phyloP scores from a whole-genome alignment of 2,797 vertebrate species.

The Podarcis siculus region DNA sequence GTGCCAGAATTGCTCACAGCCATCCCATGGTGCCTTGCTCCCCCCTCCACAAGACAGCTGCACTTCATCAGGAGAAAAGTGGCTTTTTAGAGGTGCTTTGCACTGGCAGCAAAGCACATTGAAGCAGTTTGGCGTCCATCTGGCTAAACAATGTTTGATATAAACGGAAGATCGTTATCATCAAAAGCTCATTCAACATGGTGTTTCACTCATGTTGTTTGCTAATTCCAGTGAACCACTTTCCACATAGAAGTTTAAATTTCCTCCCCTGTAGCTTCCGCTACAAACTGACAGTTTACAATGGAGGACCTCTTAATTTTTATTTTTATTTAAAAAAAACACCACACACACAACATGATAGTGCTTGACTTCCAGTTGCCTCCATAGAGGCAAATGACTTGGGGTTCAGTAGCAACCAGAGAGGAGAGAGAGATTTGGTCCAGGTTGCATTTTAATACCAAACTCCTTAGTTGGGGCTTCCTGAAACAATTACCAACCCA shows the following conservation, averaged over 20 bases:
- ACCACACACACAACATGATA: too few species aligned
- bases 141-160: conserved; percentile 69
- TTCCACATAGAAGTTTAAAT: background rate
- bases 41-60: conserved; percentile 32
- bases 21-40: background rate
- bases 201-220: conserved; percentile 77
- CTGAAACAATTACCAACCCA: too few species aligned
- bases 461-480: too few species aligned
- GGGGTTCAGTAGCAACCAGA: too few species aligned
- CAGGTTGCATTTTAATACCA: too few species aligned
- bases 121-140: conserved; percentile 69
- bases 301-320: background rate
- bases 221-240: conserved; percentile 76
- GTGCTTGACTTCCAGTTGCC: background rate
- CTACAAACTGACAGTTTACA: background rate
- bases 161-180: conserved; percentile 76
- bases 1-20: background rate
- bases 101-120: conserved; percentile 60
- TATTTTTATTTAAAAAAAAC: too few species aligned
- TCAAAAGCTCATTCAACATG: conserved; percentile 73
- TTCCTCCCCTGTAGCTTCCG: background rate
- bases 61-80: conserved; percentile 60
- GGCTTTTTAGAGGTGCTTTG: conserved; percentile 62
- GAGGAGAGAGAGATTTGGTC: too few species aligned
- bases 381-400: background rate